Evolutionary conservation across 2,113 vertebrate species (phyloP).

Genomic region (Pelvicachromis taeniatus): DNA sequence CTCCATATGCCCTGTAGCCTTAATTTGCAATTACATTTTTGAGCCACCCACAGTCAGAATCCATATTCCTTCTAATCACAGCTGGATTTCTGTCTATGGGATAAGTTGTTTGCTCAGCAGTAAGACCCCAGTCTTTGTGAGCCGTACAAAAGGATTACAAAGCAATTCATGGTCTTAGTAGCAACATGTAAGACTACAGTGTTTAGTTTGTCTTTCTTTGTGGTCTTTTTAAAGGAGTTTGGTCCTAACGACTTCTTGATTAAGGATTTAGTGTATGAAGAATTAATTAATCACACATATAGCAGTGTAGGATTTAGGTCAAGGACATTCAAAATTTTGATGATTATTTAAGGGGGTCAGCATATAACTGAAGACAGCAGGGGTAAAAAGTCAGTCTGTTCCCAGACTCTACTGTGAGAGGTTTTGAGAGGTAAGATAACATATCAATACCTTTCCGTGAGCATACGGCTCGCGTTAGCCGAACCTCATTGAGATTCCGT

Average conservation of each 20-base stretch:
- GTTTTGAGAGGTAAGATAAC: no score
- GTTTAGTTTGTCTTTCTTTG: neutral
- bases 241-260: neutral
- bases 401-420: no score
- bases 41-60: neutral
- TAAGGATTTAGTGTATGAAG: neutral
- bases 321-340: neutral
- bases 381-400: neutral
- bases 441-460: no score
- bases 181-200: neutral
- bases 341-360: neutral
- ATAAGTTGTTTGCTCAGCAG: neutral
- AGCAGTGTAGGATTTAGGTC: neutral
- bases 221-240: neutral
- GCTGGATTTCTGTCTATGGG: neutral
- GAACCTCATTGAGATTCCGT: no score
- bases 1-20: neutral
- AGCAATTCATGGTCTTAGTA: neutral
- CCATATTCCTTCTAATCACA: neutral
- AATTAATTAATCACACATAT: neutral
- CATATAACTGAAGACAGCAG: neutral
- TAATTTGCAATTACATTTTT: neutral
- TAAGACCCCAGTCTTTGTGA: neutral
- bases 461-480: no score
- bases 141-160: neutral